These are phyloP conservation scores for Sarcoramphus papa DNA, from an alignment of 2,797 vertebrate genomes.

Conservation along the genomic window DNA sequence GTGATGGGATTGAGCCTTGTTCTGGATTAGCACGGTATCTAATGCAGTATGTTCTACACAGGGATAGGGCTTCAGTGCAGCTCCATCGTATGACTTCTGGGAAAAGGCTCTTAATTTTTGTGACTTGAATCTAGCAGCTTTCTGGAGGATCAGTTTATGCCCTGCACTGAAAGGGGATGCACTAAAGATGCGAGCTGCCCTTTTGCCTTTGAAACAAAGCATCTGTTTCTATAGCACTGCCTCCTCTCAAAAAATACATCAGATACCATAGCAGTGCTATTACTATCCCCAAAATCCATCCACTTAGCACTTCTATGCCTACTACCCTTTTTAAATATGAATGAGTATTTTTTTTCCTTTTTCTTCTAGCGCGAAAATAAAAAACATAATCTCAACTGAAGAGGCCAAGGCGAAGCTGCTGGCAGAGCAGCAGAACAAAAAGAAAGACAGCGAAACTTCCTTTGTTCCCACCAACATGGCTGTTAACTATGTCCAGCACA, in stretches of 20 bases:
- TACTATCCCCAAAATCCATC: not conserved
- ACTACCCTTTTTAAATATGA: not conserved
- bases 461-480: conserved; percentile 98
- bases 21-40: not conserved
- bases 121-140: not conserved
- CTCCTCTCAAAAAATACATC: not conserved
- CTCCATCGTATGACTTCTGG: not conserved
- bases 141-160: not conserved
- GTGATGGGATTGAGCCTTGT: not conserved
- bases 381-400: conserved; percentile 95
- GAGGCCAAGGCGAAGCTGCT: conserved; percentile 95
- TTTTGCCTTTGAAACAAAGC: not conserved
- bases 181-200: not conserved
- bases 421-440: conserved; percentile 96
- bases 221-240: not conserved
- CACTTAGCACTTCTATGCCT: not conserved
- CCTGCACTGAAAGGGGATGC: not conserved
- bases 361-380: conserved; percentile 90
- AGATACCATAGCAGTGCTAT: not conserved
- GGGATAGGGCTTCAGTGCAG: not conserved
- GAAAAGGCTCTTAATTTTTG: not conserved
- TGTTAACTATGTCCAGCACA: conserved; percentile 97
- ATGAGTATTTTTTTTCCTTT: not conserved
- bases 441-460: conserved; percentile 93
- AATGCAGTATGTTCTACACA: not conserved